Conservation (phyloP, 2,888 invertebrate genomes). For the Selenia dentaria region DNA sequence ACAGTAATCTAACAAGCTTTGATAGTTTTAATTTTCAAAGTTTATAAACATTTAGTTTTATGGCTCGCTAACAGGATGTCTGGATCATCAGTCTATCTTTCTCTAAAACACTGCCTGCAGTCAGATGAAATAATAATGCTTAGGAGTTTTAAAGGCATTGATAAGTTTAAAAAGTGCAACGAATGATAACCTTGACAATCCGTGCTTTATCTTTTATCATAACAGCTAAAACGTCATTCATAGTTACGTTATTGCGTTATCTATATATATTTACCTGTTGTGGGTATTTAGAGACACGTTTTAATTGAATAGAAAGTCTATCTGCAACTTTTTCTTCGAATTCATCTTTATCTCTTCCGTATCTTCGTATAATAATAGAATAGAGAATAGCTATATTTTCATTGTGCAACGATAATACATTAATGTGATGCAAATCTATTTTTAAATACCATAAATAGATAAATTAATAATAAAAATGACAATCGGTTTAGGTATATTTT, state of each 20-base stretch:
- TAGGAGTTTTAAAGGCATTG: no score
- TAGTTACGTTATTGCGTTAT: constrained; percentile 7
- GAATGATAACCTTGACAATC: constrained; percentile 40
- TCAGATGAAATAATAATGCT: constrained; percentile 28
- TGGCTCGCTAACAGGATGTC: constrained; percentile 54
- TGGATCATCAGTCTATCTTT: constrained; percentile 50
- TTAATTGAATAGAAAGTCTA: background rate
- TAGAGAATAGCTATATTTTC: no score
- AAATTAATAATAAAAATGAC: no score
- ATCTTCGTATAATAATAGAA: no score
- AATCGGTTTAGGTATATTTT: no score
- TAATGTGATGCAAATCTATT: no score
- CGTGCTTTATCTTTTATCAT: constrained; percentile 45
- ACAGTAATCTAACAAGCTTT: no score
- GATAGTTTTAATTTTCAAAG: no score
- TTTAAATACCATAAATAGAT: no score
- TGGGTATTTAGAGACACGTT: no score
- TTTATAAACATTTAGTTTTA: constrained; percentile 42
- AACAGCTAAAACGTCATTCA: constrained; percentile 32
- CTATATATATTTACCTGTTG: background rate
- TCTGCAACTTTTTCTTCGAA: constrained; percentile 8
- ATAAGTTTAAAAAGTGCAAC: constrained; percentile 30
- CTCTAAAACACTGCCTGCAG: constrained; percentile 49
- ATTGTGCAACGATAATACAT: no score
- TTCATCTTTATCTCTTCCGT: background rate